These are phyloP conservation scores for Monodelphis domestica DNA, from an alignment of 2,797 vertebrate species.

Conservation along the genomic window DNA sequence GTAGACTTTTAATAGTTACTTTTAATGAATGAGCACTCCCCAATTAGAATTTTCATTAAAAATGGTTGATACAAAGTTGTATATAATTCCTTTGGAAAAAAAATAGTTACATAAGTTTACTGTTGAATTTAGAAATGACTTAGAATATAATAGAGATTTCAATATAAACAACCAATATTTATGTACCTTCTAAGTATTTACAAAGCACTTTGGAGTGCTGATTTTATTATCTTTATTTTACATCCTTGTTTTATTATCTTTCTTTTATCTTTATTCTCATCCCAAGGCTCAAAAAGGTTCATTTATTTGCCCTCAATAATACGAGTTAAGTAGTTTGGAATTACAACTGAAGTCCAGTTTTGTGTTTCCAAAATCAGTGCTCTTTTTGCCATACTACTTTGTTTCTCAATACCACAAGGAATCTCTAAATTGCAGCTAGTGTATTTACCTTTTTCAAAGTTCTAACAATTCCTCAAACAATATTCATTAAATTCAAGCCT, in stretches of 20 bases:
- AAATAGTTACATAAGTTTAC: background rate
- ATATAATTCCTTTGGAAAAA: background rate
- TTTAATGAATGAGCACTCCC: background rate
- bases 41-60: background rate
- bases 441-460: background rate
- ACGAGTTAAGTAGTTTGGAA: background rate
- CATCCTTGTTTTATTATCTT: too few relatives aligned
- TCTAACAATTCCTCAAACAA: background rate
- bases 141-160: background rate
- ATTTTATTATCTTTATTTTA: background rate
- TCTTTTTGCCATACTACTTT: background rate
- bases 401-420: background rate
- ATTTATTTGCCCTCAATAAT: background rate
- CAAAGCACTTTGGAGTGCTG: background rate
- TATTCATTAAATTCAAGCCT: background rate
- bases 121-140: background rate
- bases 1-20: background rate
- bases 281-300: background rate
- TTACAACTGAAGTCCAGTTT: background rate
- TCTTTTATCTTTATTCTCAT: too few relatives aligned
- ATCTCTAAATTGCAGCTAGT: background rate
- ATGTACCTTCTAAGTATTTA: background rate
- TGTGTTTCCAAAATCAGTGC: background rate
- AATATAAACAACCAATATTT: background rate
- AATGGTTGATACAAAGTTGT: background rate